These are phyloP conservation scores for Leucophenga maculata DNA, from an alignment of 2,888 invertebrate genomes.

Conservation along the genomic window DNA sequence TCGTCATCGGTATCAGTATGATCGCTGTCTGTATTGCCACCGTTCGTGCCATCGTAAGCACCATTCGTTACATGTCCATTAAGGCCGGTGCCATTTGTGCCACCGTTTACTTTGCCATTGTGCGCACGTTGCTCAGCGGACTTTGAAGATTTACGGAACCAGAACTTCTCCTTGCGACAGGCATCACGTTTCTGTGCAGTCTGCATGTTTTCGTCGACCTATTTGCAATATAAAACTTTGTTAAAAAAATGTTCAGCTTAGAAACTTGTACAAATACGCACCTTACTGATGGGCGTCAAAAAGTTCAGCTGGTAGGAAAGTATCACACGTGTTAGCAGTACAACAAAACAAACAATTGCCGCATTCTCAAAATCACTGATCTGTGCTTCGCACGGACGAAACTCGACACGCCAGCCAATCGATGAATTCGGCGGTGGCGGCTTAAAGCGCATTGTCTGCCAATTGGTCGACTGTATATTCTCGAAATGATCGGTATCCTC, in stretches of 20 bases:
- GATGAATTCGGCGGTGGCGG: conserved; percentile 96
- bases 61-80: conserved; percentile 19
- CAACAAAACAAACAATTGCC: conserved; percentile 97
- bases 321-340: conserved; percentile 95
- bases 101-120: conserved; percentile 34
- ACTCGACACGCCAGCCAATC: conserved; percentile 99
- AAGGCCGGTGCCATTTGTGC: conserved; percentile 20
- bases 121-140: conserved; percentile 50
- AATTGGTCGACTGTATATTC: conserved; percentile 99
- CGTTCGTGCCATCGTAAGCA: conserved; percentile 43
- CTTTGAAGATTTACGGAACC: conserved; percentile 89
- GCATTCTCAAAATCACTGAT: conserved; percentile 99
- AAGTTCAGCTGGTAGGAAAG: conserved; percentile 96
- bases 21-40: conserved; percentile 50
- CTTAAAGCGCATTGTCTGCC: conserved; percentile 99
- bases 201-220: conserved; percentile 97
- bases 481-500: conserved; percentile 99
- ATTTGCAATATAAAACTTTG: conserved; percentile 17
- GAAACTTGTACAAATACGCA: conserved; percentile 57
- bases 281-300: conserved; percentile 97
- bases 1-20: conserved; percentile 58
- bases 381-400: conserved; percentile 98
- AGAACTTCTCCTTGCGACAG: conserved; percentile 87
- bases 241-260: background rate
- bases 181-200: conserved; percentile 94